These are phyloP conservation scores for Cantharis rustica DNA, from an alignment of 2,888 invertebrate genomes.

Conservation along the genomic window DNA sequence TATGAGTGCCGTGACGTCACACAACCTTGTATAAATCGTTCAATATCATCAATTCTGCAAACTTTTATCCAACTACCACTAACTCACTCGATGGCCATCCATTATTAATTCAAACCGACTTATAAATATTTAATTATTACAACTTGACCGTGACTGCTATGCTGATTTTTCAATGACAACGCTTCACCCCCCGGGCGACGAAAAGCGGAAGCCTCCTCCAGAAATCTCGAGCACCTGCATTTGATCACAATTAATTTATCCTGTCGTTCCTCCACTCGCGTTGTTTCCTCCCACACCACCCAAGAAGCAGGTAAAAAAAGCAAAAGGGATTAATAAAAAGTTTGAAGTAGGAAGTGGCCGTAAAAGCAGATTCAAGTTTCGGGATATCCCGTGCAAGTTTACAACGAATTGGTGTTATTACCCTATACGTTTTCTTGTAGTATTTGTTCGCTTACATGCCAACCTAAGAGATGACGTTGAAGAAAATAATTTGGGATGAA, in stretches of 20 bases:
- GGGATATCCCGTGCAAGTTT: neutral
- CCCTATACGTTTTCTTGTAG: neutral
- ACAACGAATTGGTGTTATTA: neutral
- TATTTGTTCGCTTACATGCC: slow-evolving; percentile 8
- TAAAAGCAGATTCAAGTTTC: neutral
- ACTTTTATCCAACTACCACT: neutral
- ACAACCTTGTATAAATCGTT: slow-evolving; percentile 23
- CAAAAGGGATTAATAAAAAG: neutral
- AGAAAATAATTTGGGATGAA: slow-evolving; percentile 39
- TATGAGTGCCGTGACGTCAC: slow-evolving; percentile 21
- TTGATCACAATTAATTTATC: neutral
- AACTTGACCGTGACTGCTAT: neutral
- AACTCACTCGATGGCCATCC: neutral
- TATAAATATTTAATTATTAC: neutral
- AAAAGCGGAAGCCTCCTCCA: neutral
- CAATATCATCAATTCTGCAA: slow-evolving; percentile 20
- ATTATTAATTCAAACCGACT: neutral
- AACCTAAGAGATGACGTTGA: slow-evolving; percentile 28
- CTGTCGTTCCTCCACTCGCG: neutral
- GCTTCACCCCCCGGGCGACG: neutral
- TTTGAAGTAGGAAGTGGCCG: neutral
- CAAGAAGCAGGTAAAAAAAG: neutral
- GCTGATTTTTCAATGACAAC: neutral
- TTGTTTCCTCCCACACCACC: neutral
- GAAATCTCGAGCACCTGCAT: neutral